Percentiles rank a stretch among this genome's conserved stretches.
phyloP scores from a whole-genome alignment of 1,140 invertebrate genomes.

The Eufriesea mexicana region DNA sequence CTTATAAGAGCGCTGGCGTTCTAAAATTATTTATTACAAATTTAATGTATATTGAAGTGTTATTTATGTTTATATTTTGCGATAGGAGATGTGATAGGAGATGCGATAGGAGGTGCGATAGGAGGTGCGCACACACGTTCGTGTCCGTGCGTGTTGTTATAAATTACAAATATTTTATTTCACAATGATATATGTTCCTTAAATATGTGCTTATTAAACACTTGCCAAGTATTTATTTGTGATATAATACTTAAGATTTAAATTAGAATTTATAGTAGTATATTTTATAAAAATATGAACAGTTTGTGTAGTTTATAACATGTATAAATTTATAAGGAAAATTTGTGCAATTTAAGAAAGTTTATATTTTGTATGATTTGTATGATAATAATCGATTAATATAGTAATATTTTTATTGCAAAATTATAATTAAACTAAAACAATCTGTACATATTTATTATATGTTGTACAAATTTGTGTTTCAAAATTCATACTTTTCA shows the following conservation, averaged over 20 bases:
- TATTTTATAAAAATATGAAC: not conserved
- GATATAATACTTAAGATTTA: not conserved
- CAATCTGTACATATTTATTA: not conserved
- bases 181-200: no score
- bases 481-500: not conserved
- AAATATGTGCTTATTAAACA: not conserved
- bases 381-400: not conserved
- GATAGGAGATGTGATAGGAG: not conserved
- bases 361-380: not conserved
- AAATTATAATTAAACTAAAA: not conserved
- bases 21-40: conserved; percentile 28
- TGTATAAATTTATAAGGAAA: not conserved
- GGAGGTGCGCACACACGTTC: not conserved
- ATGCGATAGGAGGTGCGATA: not conserved
- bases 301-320: not conserved
- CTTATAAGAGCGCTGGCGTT: conserved; percentile 38
- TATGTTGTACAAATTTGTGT: not conserved
- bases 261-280: not conserved
- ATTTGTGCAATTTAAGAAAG: not conserved
- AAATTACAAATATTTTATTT: conserved; percentile 5
- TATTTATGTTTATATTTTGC: conserved; percentile 3
- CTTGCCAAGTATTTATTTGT: not conserved
- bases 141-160: conserved; percentile 4
- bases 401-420: not conserved
- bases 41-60: not conserved